These are phyloP conservation scores for Chromobotia macracanthus DNA, from an alignment of 2,797 vertebrate species.

Conservation along the genomic window DNA sequence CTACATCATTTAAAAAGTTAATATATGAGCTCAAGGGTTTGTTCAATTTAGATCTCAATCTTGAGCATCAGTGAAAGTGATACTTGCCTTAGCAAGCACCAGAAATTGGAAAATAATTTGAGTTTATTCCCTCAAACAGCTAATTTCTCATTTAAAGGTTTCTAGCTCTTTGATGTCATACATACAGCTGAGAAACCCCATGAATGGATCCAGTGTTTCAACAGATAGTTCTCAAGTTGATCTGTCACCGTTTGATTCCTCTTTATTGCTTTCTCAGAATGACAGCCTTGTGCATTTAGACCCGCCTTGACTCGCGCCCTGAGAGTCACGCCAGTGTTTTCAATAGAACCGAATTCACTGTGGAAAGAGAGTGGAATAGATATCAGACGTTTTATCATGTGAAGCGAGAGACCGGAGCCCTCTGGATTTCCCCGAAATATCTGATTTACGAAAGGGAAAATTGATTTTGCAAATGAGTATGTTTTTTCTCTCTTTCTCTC, in stretches of 20 bases:
- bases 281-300: slow-evolving; percentile 43
- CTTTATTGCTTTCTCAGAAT: slow-evolving; percentile 11
- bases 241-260: not conserved
- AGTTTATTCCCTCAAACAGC: slow-evolving; percentile 9
- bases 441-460: slow-evolving; percentile 53
- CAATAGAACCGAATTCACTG: slow-evolving; percentile 29
- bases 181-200: not conserved
- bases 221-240: slow-evolving; percentile 16
- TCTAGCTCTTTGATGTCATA: slow-evolving; percentile 8
- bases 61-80: not conserved
- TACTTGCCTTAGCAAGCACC: slow-evolving; percentile 4
- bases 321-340: slow-evolving; percentile 19
- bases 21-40: not conserved
- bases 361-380: slow-evolving; percentile 48
- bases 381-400: slow-evolving; percentile 49
- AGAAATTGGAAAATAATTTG: slow-evolving; percentile 19
- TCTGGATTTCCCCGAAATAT: slow-evolving; percentile 39
- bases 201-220: not conserved
- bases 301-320: slow-evolving; percentile 18
- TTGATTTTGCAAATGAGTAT: slow-evolving; percentile 50
- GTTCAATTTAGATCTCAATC: slow-evolving; percentile 2
- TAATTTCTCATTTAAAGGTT: slow-evolving; percentile 23
- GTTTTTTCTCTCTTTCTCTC: not conserved
- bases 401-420: slow-evolving; percentile 26
- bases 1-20: no score